Conservation (phyloP, 2,888 invertebrate genomes). For the Phaedon cochleariae region DNA sequence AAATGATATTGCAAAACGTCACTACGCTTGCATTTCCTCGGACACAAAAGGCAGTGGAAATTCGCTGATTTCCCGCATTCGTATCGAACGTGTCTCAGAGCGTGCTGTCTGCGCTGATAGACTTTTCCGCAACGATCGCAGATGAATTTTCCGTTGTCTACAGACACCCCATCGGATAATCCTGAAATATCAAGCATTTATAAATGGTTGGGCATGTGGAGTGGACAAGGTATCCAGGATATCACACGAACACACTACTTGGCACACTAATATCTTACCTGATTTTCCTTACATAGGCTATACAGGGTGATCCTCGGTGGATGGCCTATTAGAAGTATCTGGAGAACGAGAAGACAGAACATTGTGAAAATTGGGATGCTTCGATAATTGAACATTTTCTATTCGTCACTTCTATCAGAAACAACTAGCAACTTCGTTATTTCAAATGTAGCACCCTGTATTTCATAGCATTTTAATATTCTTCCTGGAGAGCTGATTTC, state of each 20-base stretch:
- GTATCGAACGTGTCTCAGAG: slow-evolving; percentile 60
- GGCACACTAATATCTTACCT: too few relatives aligned
- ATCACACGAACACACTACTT: neutral
- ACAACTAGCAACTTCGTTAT: too few relatives aligned
- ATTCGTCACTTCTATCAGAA: too few relatives aligned
- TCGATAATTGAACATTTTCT: too few relatives aligned
- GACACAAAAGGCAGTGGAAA: slow-evolving; percentile 53
- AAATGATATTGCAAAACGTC: slow-evolving; percentile 51
- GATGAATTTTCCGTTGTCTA: neutral
- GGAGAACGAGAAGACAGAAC: too few relatives aligned
- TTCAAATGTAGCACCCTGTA: too few relatives aligned
- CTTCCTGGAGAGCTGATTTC: too few relatives aligned
- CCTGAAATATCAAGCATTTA: neutral
- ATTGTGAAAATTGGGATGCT: too few relatives aligned
- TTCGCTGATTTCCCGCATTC: slow-evolving; percentile 52
- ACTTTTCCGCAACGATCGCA: slow-evolving; percentile 18
- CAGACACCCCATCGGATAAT: neutral
- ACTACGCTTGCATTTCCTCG: slow-evolving; percentile 51
- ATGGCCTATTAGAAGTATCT: too few relatives aligned
- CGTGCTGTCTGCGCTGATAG: slow-evolving; percentile 42
- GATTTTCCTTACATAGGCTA: too few relatives aligned
- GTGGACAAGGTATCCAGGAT: neutral
- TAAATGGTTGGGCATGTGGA: neutral
- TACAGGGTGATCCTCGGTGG: too few relatives aligned
- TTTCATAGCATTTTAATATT: too few relatives aligned